Base-by-base conservation (phyloP, 2,113 vertebrate species). In the Psettodes erumei region DNA sequence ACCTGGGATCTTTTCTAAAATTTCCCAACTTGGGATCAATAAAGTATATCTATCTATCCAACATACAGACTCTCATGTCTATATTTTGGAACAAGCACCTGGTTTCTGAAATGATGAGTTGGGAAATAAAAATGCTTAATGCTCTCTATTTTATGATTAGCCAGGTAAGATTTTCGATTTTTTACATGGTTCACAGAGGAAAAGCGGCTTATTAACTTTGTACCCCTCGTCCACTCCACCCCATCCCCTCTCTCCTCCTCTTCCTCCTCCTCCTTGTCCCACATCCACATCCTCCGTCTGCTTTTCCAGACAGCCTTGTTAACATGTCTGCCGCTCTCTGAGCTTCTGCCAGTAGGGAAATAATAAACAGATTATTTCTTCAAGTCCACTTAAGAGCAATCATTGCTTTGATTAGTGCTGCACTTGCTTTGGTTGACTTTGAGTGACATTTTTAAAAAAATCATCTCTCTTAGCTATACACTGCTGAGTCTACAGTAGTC, bases 251-350 rank as follows among this genome's bases (percentile, higher is more conserved):
- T 18, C 18, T 43, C 8, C 60, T 37, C 30, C 60, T 53, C 69
- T 56, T 35, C 33, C 45, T 25, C 25, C 27, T 37, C 43, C 40
- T 21, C 32, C 19, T 38, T 42, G 70, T 67, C 54, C 65, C 55
- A 58, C 48, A 43, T 56, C 64, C 71, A 74, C 84, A 54, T 76
- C 61, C 66, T 77, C 79, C 83, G 78, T 86, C 82, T 87, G 21
- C 71, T 79, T 82, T 72, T 78, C 69, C 83, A 81, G 69, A 79
- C 84, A 78, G 77, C 64, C 86, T 87, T 87, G 85, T 90, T 92
- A 92, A 88, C 82, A 76, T 75, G 76, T 80, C 86, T 75, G 32
- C 73, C 3, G 42, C 50, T 73, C 82, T 84, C 68, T 83, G 74
- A 86, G 67, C 40, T 19, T 77, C 51, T 72, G 80, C 83, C 85